Base-by-base conservation (phyloP, 2,888 invertebrate genomes). In the Cephus rjabovi region DNA sequence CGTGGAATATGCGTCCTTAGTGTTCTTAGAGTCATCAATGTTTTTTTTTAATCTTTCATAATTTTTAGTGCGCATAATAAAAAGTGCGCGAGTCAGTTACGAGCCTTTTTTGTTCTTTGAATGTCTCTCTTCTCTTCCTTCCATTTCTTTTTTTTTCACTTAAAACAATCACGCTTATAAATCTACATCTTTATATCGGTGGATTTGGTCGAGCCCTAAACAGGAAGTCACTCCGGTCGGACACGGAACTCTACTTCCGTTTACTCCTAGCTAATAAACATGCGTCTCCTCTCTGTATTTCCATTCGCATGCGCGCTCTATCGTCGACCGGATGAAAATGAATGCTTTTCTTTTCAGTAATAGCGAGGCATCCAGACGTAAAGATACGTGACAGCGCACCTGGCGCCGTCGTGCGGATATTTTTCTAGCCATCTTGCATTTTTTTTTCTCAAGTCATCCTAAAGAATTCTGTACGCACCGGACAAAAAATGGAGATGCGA, bases 1-100 rank as follows among this genome's bases (percentile, higher is more conserved):
- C 15, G 15, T 23, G 40, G 40, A 40, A 56, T 56, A 56, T 80
- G 79, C 75, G 76, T 78, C 73, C 69, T 74, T 37, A 56, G 73
- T 69, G 35, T 76, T 74, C 31, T 23, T 56, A 23, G 1, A 9
- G 23, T 56, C 23, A 23, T 56, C 9, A 56, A 15, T 23, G 23
- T 23, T 23, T 9, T 56, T 23, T 9, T 23, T 23, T 4, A 35
- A 35, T 37, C 12, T 37, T 37, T 23, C 56, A 23, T 15, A 56
- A 23, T 56, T 23, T 56, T 56, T 15, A 23, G 23, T 56, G 56
- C 56, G 56, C 56, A 23, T 15, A 56, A 56, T 56, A 56, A 56
- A 56, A 23, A 56, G 40, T 56, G 56, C 23, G 56, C 56, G 56
- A 23, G 56, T 56, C 23, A 56, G 9, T 56, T 56, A 56, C 56